phyloP scores from a whole-genome alignment of 2,888 invertebrate genomes.

The Serripes groenlandicus region DNA sequence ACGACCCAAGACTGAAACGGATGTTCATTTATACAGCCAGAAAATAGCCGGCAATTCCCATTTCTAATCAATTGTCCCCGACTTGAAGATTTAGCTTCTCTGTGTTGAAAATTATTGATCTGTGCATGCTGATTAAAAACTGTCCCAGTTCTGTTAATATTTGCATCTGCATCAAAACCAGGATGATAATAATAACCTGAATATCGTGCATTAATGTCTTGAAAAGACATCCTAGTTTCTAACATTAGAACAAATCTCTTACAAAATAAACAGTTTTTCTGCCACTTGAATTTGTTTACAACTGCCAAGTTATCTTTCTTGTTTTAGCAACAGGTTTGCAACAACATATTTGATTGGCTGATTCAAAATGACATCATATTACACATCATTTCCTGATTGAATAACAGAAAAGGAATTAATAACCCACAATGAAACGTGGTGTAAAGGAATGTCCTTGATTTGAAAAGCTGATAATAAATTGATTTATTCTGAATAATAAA shows the following conservation, averaged over 20 bases:
- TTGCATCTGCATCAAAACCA: neutral
- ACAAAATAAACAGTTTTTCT: neutral
- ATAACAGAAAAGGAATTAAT: neutral
- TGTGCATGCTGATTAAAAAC: neutral
- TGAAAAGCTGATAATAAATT: too few species aligned
- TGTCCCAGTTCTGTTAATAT: neutral
- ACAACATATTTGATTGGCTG: conserved; percentile 33
- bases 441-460: too few species aligned
- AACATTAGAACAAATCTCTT: neutral
- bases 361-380: neutral
- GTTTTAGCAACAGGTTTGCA: conserved; percentile 20
- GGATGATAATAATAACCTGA: neutral
- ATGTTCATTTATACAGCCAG: too few species aligned
- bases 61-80: neutral
- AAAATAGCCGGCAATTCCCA: neutral
- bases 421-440: too few species aligned
- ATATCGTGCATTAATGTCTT: neutral
- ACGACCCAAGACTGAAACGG: too few species aligned
- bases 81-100: neutral
- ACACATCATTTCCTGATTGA: neutral
- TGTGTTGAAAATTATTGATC: neutral
- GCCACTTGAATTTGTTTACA: neutral
- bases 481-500: too few species aligned
- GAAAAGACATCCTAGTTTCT: neutral
- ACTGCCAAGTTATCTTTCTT: neutral